Evolutionary conservation across 2,888 invertebrate species (phyloP).

Genomic region (Iselma pallidipennis): DNA sequence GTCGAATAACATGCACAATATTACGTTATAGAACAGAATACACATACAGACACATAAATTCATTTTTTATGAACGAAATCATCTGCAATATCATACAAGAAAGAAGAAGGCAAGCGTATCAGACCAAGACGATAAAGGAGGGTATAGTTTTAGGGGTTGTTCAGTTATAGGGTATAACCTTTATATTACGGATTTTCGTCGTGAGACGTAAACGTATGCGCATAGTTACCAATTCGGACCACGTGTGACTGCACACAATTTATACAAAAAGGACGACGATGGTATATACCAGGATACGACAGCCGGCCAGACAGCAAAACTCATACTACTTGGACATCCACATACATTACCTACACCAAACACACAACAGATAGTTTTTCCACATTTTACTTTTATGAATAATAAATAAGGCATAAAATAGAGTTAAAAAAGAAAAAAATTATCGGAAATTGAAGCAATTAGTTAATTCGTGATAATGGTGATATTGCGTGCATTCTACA

Average conservation of each 20-base stretch:
- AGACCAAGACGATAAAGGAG: slow-evolving; percentile 6
- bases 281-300: too few species aligned
- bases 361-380: too few species aligned
- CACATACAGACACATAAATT: too few species aligned
- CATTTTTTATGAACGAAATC: slow-evolving; percentile 22
- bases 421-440: too few species aligned
- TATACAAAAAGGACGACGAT: slow-evolving; percentile 11
- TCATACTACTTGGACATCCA: too few species aligned
- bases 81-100: slow-evolving; percentile 20
- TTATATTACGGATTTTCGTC: slow-evolving; percentile 21
- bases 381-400: too few species aligned
- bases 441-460: slow-evolving; percentile 12
- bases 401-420: too few species aligned
- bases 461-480: slow-evolving; percentile 13
- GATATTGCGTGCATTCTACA: slow-evolving; percentile 13
- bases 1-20: not conserved
- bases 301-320: too few species aligned
- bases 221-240: slow-evolving; percentile 17
- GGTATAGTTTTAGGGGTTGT: not conserved
- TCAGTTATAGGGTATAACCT: not conserved
- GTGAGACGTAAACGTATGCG: slow-evolving; percentile 21
- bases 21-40: not conserved
- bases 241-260: slow-evolving; percentile 17
- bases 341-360: too few species aligned
- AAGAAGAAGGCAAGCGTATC: slow-evolving; percentile 8